phyloP scores from a whole-genome alignment of 2,113 vertebrate species.

The Antechinus stuartii region DNA sequence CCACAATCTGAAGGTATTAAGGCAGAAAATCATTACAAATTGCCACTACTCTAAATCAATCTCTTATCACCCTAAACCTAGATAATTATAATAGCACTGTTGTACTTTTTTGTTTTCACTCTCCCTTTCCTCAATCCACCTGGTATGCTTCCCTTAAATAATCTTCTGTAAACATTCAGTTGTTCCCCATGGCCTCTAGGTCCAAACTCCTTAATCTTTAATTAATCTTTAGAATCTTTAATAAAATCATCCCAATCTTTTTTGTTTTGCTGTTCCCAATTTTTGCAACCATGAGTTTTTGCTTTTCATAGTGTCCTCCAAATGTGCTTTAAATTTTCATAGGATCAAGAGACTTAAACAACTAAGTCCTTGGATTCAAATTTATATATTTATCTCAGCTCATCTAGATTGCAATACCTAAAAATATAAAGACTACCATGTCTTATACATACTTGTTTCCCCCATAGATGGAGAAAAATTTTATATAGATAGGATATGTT shows the following conservation, averaged over 20 bases:
- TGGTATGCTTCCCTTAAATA: accelerated
- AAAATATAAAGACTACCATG: not conserved
- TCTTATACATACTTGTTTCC: not conserved
- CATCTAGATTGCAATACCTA: not conserved
- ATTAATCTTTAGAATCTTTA: not conserved
- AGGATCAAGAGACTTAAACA: not conserved
- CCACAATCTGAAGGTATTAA: not conserved
- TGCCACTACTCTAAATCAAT: not conserved
- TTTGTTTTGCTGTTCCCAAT: accelerated
- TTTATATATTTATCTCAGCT: not conserved
- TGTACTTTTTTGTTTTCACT: accelerated
- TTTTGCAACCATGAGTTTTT: not conserved
- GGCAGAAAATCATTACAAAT: not conserved
- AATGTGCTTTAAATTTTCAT: not conserved
- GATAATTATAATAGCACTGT: not conserved
- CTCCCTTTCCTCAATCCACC: not conserved
- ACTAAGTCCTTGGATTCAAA: not conserved
- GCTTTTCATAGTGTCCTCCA: not conserved
- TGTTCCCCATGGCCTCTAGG: not conserved
- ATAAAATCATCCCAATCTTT: accelerated
- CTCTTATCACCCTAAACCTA: not conserved
- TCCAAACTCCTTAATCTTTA: accelerated
- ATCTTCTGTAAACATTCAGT: not conserved
- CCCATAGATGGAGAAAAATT: not conserved
- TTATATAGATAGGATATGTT: not conserved